These are phyloP conservation scores for Deladenus siricidicola DNA, from an alignment of 2,888 invertebrate species.

Conservation along the genomic window DNA sequence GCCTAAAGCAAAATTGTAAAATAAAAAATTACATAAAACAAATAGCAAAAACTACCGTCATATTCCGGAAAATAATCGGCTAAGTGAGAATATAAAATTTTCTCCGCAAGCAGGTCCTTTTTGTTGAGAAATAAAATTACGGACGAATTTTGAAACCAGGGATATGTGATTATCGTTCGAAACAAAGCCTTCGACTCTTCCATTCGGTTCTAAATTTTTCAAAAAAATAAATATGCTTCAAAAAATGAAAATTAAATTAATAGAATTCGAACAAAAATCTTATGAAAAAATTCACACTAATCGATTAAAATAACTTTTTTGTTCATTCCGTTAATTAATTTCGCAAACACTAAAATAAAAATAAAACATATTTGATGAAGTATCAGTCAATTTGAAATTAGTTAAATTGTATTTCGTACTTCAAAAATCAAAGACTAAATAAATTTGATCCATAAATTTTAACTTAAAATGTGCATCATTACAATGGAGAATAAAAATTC, in stretches of 20 bases:
- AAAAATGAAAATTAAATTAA: not conserved
- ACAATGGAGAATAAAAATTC: too few relatives aligned
- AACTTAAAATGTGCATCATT: too few relatives aligned
- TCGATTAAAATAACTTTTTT: too few relatives aligned
- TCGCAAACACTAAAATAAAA: too few relatives aligned
- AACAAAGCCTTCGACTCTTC: constrained; percentile 99
- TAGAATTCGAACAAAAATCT: too few relatives aligned
- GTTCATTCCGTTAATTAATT: too few relatives aligned
- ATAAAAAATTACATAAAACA: not conserved
- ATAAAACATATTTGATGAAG: too few relatives aligned
- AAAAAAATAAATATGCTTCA: not conserved
- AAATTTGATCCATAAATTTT: too few relatives aligned
- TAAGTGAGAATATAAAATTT: constrained; percentile 99
- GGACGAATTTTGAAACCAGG: constrained; percentile 99
- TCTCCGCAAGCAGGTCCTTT: constrained; percentile 94
- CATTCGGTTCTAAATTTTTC: constrained; percentile 99
- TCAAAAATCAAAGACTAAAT: too few relatives aligned
- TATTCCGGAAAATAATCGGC: constrained; percentile 99
- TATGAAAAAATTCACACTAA: too few relatives aligned
- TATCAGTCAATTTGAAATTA: too few relatives aligned
- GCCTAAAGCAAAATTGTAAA: constrained; percentile 58
- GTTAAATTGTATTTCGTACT: too few relatives aligned
- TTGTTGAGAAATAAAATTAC: constrained; percentile 99
- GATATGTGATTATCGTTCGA: constrained; percentile 99
- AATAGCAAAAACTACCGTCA: constrained; percentile 71